phyloP scores from a whole-genome alignment of 1,140 invertebrate genomes.

The Zaprionus camerounensis region DNA sequence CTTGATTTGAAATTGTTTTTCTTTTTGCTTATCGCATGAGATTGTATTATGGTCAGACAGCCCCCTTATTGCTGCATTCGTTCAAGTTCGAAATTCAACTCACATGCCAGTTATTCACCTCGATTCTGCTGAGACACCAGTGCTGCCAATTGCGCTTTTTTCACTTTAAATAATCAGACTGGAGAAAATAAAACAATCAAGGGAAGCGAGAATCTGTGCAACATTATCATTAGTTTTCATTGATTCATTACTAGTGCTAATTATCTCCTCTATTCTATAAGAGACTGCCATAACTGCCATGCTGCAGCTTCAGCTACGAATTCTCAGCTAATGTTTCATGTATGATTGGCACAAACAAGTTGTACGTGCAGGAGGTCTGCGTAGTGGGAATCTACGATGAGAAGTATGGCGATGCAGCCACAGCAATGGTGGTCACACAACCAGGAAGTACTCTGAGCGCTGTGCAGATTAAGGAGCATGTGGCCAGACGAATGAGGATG shows the following conservation, averaged over 20 bases:
- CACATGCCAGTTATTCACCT: neutral
- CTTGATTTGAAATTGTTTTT: slow-evolving; percentile 3
- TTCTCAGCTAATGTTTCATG: too few relatives aligned
- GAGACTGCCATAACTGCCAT: too few relatives aligned
- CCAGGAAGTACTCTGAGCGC: slow-evolving; percentile 38
- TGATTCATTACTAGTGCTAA: too few relatives aligned
- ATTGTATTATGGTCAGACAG: neutral
- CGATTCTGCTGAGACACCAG: neutral
- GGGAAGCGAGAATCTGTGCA: too few relatives aligned
- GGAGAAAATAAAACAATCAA: too few relatives aligned
- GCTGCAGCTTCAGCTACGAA: too few relatives aligned
- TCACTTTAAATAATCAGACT: too few relatives aligned
- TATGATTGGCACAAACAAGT: too few relatives aligned
- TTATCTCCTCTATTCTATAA: too few relatives aligned
- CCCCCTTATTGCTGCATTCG: neutral
- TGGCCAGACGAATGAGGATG: slow-evolving; percentile 71
- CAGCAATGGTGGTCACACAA: slow-evolving; percentile 55
- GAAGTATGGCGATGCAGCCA: slow-evolving; percentile 49
- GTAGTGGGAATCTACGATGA: slow-evolving; percentile 68
- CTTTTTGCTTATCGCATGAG: neutral
- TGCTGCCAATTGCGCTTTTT: too few relatives aligned
- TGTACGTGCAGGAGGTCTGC: slow-evolving; percentile 52
- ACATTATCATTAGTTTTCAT: too few relatives aligned
- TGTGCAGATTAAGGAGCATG: slow-evolving; percentile 56
- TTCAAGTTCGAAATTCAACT: neutral